Evolutionary conservation across 92 coral and sea anemone species (phyloP).

Genomic region (Porites divaricata): DNA sequence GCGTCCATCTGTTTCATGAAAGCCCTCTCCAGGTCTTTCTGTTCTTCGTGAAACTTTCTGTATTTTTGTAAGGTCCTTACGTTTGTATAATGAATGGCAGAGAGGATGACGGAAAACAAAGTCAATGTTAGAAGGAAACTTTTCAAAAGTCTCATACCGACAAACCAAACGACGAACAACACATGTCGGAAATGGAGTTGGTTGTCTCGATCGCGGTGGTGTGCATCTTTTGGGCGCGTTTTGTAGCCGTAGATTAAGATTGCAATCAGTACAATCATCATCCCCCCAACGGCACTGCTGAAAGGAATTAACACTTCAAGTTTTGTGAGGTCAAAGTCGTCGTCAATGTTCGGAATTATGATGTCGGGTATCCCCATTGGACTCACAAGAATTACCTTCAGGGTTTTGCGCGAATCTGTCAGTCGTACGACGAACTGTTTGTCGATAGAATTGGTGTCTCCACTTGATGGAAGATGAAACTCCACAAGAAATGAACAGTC

Average conservation of each 20-base stretch:
- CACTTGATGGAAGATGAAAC: slow-evolving; percentile 83
- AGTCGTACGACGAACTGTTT: slow-evolving; percentile 76
- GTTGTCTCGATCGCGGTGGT: slow-evolving; percentile 80
- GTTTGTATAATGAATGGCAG: slow-evolving; percentile 71
- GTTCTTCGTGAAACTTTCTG: slow-evolving; percentile 47
- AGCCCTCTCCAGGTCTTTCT: slow-evolving; percentile 46
- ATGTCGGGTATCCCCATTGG: slow-evolving; percentile 74
- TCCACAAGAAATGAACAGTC: slow-evolving; percentile 64
- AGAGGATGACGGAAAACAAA: slow-evolving; percentile 59
- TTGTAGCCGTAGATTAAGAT: slow-evolving; percentile 81
- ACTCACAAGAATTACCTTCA: slow-evolving; percentile 69
- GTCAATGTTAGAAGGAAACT: slow-evolving; percentile 80
- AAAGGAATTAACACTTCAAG: slow-evolving; percentile 63
- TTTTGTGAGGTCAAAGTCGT: slow-evolving; percentile 55
- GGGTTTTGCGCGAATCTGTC: slow-evolving; percentile 61
- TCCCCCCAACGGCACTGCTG: slow-evolving; percentile 56
- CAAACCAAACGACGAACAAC: slow-evolving; percentile 81
- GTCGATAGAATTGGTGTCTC: slow-evolving; percentile 76
- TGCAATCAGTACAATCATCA: slow-evolving; percentile 47
- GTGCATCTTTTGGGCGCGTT: slow-evolving; percentile 72
- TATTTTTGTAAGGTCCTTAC: slow-evolving; percentile 61
- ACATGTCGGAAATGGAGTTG: slow-evolving; percentile 78
- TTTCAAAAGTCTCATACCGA: slow-evolving; percentile 75
- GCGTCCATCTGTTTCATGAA: slow-evolving; percentile 62
- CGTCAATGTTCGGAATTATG: slow-evolving; percentile 52